A percentile compares a stretch with the other conserved stretches of the same genome.
Evolutionary conservation across 2,797 vertebrate species (phyloP).

Genomic region (Varecia variegata): DNA sequence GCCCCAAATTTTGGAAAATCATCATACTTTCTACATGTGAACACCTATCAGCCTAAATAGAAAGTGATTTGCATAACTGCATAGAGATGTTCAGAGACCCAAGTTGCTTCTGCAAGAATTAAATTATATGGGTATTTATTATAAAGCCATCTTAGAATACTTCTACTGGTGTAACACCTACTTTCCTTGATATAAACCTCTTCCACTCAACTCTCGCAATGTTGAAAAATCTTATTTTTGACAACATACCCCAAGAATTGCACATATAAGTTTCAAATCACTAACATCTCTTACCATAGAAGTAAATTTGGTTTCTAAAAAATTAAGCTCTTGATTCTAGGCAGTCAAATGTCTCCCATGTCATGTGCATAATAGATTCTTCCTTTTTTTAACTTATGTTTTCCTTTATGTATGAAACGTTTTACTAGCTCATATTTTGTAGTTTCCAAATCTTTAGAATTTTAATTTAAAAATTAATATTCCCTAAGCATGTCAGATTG

Average conservation of each 20-base stretch:
- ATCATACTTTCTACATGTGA: neutral
- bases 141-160: neutral
- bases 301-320: neutral
- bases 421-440: neutral
- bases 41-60: neutral
- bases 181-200: neutral
- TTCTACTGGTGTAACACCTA: neutral
- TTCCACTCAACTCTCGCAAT: neutral
- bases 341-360: neutral
- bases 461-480: constrained; percentile 42
- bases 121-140: neutral
- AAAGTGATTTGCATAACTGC: neutral
- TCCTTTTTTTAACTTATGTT: neutral
- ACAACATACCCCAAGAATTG: neutral
- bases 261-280: neutral
- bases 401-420: neutral
- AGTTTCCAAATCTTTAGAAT: constrained; percentile 35
- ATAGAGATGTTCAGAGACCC: neutral
- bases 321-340: neutral
- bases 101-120: neutral
- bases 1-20: neutral
- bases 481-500: neutral
- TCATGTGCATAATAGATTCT: neutral
- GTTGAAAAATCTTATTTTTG: constrained; percentile 34
- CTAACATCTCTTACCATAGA: neutral